Evolutionary conservation across 2,113 vertebrate species (phyloP).

Genomic region (Rhipidura dahli): DNA sequence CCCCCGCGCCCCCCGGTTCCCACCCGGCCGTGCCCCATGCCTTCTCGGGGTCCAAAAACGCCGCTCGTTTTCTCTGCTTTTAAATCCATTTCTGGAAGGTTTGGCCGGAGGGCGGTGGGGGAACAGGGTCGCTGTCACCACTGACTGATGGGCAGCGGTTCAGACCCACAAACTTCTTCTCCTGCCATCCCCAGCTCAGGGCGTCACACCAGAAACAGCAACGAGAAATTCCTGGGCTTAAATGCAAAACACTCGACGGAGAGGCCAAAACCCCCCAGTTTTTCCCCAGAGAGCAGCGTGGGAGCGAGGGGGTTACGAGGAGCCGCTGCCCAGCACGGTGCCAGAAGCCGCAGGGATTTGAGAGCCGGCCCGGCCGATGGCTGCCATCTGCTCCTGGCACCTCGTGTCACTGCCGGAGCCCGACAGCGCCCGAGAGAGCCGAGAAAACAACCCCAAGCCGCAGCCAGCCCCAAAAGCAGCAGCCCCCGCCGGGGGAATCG

Average conservation of each 20-base stretch:
- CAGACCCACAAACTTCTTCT: background rate
- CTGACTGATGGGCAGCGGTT: background rate
- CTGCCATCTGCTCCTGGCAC: conserved; percentile 62
- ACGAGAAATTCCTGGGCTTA: background rate
- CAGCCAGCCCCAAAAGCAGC: background rate
- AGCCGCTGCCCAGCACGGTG: conserved; percentile 10
- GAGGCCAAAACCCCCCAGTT: fast-evolving
- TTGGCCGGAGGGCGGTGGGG: fast-evolving
- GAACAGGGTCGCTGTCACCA: background rate
- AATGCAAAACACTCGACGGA: background rate
- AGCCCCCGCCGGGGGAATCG: fast-evolving
- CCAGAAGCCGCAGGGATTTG: conserved; percentile 38
- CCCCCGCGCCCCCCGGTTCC: fast-evolving
- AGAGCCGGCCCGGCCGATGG: conserved; percentile 9
- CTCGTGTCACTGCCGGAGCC: background rate
- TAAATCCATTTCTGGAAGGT: background rate
- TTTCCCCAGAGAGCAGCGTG: background rate
- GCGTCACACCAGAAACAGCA: background rate
- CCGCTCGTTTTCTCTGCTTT: background rate
- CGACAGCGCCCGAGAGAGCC: background rate
- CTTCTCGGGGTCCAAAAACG: fast-evolving
- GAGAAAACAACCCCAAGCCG: background rate
- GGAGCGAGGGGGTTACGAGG: conserved; percentile 33
- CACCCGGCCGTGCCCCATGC: background rate
- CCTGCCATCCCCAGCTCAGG: fast-evolving